Base-by-base conservation (phyloP, 1,140 invertebrate genomes). In the Rhopalosiphum padi region DNA sequence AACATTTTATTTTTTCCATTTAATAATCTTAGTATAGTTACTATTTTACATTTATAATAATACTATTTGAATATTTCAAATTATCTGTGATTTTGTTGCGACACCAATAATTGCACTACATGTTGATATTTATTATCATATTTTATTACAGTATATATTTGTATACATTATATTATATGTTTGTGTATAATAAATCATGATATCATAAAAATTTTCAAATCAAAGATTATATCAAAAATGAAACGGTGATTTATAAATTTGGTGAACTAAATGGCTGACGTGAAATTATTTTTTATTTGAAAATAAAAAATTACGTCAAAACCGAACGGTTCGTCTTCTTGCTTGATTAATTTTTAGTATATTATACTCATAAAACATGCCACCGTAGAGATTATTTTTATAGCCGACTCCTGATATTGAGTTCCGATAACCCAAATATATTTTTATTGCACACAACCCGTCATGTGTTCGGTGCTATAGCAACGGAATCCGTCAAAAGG, bases 261-360 rank as follows among this genome's bases (percentile, higher is more conserved):
- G 9, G 22, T 89, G 35, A 23, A 41, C 51, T 21, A 22, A 89
- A 37, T 35, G n/a, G 30, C 11, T 41, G 53, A 55, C n/a, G 23
- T 89, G 23, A 89, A 89, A 89, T 90, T 41, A 90, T 90, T 68
- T 21, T 43, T 90, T 68, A 68, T 90, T 30, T 90, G 15, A 51
- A 51, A 51, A 51, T 51, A 51, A 51, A 51, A 51, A 51, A 51
- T 68, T 68, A 68, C 53, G 53, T 90, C 53, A 68, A 15, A 90
- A 46, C 53, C 7, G 37, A 68, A n/a, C 88, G 9, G 41, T 68
- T 35, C 37, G 37, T 90, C 37, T 43, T 90, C 25, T 90, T 68
- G 30, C 53, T 25, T 41, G 60, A 43, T 90, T 55, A 90, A 68
- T 90, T 35, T 90, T 46, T 43, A 68, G 7, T 35, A 41, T n/a